Evolutionary conservation across 2,113 vertebrate species (phyloP).

Genomic region (Peromyscus californicus): DNA sequence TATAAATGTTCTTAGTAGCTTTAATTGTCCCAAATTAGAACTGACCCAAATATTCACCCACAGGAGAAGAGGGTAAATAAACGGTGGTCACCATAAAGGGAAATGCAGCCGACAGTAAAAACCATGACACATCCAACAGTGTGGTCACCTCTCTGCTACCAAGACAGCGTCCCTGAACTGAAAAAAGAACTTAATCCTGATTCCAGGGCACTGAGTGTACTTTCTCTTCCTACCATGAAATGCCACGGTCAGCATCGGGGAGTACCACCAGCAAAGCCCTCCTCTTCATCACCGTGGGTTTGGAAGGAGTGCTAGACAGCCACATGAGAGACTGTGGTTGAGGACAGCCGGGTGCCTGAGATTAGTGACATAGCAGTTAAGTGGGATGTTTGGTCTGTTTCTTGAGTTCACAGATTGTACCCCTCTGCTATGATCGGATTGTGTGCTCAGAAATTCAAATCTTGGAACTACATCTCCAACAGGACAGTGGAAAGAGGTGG

Average conservation of each 20-base stretch:
- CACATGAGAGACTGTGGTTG: neutral
- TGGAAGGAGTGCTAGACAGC: neutral
- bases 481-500: neutral
- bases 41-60: conserved; percentile 24
- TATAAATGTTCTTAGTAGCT: neutral
- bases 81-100: neutral
- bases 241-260: neutral
- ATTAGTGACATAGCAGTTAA: neutral
- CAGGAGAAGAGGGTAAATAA: neutral
- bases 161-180: neutral
- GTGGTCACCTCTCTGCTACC: neutral
- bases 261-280: neutral
- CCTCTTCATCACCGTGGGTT: neutral
- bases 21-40: neutral
- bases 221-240: neutral
- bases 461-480: neutral
- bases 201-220: neutral
- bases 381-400: neutral
- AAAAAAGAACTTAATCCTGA: neutral
- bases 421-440: neutral
- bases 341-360: neutral
- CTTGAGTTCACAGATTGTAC: neutral
- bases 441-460: neutral
- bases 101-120: neutral
- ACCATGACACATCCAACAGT: neutral